These are phyloP conservation scores for Solenopsis fugax DNA, from an alignment of 1,140 invertebrate genomes.

Conservation along the genomic window DNA sequence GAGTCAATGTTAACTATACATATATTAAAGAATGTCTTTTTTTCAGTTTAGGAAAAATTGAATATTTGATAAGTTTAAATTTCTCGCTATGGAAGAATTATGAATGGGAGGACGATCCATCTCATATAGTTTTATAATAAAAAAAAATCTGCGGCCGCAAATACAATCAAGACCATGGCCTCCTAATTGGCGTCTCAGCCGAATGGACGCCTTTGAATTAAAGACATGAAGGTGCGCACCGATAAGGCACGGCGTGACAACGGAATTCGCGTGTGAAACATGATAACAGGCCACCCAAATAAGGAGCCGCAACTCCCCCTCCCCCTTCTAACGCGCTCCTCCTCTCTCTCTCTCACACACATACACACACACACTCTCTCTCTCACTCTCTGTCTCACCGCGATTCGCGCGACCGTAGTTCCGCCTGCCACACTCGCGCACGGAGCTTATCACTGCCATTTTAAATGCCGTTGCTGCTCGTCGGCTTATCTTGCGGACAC, in stretches of 20 bases:
- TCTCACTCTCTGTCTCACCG: too few species aligned
- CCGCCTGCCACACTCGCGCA: constrained; percentile 13
- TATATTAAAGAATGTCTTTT: too few species aligned
- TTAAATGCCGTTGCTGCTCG: constrained; percentile 81
- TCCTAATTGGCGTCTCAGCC: background rate
- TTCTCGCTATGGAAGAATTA: background rate
- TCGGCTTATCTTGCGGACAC: constrained; percentile 85
- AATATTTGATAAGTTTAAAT: too few species aligned
- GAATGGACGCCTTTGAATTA: background rate
- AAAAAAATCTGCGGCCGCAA: background rate
- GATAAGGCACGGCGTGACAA: constrained; percentile 23
- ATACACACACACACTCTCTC: too few species aligned
- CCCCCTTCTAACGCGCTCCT: background rate
- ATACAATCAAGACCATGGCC: background rate
- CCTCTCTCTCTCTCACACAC: too few species aligned
- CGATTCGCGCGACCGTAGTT: constrained; percentile 56
- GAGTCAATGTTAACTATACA: too few species aligned
- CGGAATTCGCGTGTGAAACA: constrained; percentile 84
- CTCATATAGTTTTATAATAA: background rate
- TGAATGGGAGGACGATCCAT: background rate
- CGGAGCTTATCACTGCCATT: constrained; percentile 85
- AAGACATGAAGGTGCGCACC: background rate
- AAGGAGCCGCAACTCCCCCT: constrained; percentile 81
- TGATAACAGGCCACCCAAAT: constrained; percentile 86
- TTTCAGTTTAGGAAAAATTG: too few species aligned